A percentile compares a stretch with the other conserved stretches of the same genome.
These are phyloP conservation scores for Hucho hucho DNA, from an alignment of 2,113 vertebrate species.

Conservation along the genomic window DNA sequence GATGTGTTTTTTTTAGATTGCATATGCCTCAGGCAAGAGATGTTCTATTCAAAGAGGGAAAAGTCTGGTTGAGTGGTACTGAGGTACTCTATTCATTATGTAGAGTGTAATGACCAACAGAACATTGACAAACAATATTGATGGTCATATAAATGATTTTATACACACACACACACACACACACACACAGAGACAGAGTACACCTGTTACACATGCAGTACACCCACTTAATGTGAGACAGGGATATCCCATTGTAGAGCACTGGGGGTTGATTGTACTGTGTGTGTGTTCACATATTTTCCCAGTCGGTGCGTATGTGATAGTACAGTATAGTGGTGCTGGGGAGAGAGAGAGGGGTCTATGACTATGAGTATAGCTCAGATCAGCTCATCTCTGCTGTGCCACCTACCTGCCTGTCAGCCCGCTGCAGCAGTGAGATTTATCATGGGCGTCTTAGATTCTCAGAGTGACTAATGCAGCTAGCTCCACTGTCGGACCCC, in stretches of 20 bases:
- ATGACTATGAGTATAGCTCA: not conserved
- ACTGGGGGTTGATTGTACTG: too few relatives aligned
- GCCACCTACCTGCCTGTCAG: not conserved
- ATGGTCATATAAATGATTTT: too few relatives aligned
- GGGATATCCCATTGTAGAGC: too few relatives aligned
- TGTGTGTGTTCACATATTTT: not conserved
- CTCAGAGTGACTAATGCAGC: not conserved
- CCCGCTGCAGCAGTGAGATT: not conserved
- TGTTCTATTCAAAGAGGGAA: not conserved
- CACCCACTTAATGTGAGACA: too few relatives aligned
- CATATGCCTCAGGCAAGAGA: not conserved
- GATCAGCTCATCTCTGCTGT: too few relatives aligned
- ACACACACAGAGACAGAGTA: too few relatives aligned
- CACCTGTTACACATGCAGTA: too few relatives aligned
- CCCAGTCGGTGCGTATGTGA: not conserved
- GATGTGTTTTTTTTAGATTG: not conserved
- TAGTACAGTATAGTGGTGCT: not conserved
- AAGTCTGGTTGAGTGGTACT: not conserved
- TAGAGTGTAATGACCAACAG: too few relatives aligned
- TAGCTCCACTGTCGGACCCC: not conserved
- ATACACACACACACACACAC: too few relatives aligned
- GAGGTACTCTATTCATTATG: too few relatives aligned
- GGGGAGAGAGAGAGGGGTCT: not conserved
- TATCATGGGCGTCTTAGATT: not conserved
- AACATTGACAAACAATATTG: too few relatives aligned